Conservation (phyloP, 30 jellyfish, hydroid and myxozoan species). For the Cassiopea andromeda region DNA sequence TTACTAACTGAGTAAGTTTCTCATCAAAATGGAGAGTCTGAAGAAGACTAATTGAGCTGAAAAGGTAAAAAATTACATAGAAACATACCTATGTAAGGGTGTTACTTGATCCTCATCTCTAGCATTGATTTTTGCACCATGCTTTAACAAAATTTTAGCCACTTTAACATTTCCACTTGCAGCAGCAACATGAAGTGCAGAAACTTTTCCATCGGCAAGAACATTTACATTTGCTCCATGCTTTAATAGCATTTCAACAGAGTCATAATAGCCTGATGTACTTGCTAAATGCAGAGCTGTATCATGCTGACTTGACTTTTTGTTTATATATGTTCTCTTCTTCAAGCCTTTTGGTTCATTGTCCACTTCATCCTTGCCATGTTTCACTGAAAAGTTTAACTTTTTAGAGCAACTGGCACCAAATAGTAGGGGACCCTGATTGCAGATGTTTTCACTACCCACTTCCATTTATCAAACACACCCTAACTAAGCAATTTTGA, state of each 20-base stretch:
- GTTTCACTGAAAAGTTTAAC: slow-evolving; percentile 32
- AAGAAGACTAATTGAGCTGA: too few relatives aligned
- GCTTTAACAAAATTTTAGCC: slow-evolving; percentile 50
- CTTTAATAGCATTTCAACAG: slow-evolving; percentile 73
- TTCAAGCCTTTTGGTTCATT: not conserved
- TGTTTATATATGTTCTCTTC: slow-evolving; percentile 60
- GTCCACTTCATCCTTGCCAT: slow-evolving; percentile 56
- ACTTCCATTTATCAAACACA: too few relatives aligned
- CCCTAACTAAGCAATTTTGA: too few relatives aligned
- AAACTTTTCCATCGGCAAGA: slow-evolving; percentile 73
- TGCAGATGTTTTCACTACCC: too few relatives aligned
- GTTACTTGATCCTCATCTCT: slow-evolving; percentile 83
- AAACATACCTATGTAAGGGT: slow-evolving; percentile 88
- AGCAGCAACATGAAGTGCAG: slow-evolving; percentile 98
- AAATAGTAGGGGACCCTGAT: too few relatives aligned
- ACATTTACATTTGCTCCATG: slow-evolving; percentile 94
- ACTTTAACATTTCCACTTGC: slow-evolving; percentile 77
- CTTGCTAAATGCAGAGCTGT: slow-evolving; percentile 96
- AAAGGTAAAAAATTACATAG: not conserved
- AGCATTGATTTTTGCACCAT: slow-evolving; percentile 83
- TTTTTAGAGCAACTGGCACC: too few relatives aligned
- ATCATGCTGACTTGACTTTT: slow-evolving; percentile 66
- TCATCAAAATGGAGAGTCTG: not conserved
- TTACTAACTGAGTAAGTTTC: not conserved
- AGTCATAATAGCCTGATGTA: slow-evolving; percentile 81